These are phyloP conservation scores for Brachypterus glaber DNA, from an alignment of 2,888 invertebrate species.

Conservation along the genomic window DNA sequence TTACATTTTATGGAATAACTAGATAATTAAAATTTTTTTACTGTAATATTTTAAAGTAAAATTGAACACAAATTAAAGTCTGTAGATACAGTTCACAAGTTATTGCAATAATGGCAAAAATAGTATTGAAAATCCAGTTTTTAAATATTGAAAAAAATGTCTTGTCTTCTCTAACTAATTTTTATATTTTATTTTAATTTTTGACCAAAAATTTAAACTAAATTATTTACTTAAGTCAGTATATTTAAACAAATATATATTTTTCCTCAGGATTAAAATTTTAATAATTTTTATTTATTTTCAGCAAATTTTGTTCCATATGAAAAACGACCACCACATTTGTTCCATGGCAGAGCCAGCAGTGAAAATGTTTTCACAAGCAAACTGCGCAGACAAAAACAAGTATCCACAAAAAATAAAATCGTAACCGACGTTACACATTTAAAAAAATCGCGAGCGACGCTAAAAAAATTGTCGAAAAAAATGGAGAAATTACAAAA, in stretches of 20 bases:
- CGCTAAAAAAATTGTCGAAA: constrained; percentile 40
- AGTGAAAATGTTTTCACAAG: constrained; percentile 43
- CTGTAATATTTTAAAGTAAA: too few relatives aligned
- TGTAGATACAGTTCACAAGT: too few relatives aligned
- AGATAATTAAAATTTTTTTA: too few relatives aligned
- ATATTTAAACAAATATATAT: background rate
- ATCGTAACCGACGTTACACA: constrained; percentile 32
- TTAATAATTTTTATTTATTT: constrained; percentile 26
- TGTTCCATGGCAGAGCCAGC: constrained; percentile 39
- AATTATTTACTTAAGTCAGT: too few relatives aligned
- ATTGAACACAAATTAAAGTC: too few relatives aligned
- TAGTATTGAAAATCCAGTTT: too few relatives aligned
- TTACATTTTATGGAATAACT: too few relatives aligned
- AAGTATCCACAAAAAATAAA: constrained; percentile 40
- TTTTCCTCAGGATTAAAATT: too few relatives aligned
- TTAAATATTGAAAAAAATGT: too few relatives aligned
- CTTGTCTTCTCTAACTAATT: constrained; percentile 1
- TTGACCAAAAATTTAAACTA: too few relatives aligned
- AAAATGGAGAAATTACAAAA: constrained; percentile 43
- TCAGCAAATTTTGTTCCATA: constrained; percentile 59
- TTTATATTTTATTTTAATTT: constrained; percentile 5
- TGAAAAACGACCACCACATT: constrained; percentile 49
- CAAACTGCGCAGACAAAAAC: constrained; percentile 38
- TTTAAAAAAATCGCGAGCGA: constrained; percentile 37
- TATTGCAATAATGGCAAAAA: too few relatives aligned